These are phyloP conservation scores for Dipodomys merriami DNA, from an alignment of 2,113 vertebrate genomes.

Conservation along the genomic window DNA sequence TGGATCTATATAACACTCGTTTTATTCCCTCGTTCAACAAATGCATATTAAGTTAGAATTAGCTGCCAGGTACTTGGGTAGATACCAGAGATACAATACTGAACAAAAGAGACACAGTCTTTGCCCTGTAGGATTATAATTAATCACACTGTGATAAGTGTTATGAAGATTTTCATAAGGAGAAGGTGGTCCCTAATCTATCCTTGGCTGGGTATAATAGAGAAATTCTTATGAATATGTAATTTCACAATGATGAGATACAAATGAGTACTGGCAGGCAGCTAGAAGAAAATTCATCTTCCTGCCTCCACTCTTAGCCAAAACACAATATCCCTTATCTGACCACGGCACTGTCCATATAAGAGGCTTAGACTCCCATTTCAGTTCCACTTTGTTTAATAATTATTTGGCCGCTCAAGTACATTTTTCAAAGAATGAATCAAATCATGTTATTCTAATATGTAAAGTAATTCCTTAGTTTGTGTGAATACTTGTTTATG, in stretches of 20 bases:
- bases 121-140: neutral
- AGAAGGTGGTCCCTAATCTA: neutral
- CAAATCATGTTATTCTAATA: neutral
- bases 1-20: neutral
- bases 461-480: neutral
- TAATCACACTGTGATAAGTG: neutral
- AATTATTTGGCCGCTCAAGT: neutral
- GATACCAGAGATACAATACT: neutral
- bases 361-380: neutral
- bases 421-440: neutral
- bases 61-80: neutral
- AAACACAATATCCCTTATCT: neutral
- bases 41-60: neutral
- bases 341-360: too few species aligned
- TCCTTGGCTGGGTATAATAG: neutral
- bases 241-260: fast-evolving
- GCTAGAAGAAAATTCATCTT: neutral
- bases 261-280: too few species aligned
- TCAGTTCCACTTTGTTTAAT: neutral
- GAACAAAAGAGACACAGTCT: neutral
- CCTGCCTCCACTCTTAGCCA: neutral
- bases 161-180: neutral
- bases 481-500: neutral
- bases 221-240: neutral
- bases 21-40: neutral